Base-by-base conservation (phyloP, 2,888 invertebrate genomes). In the Synergus laeviventris region DNA sequence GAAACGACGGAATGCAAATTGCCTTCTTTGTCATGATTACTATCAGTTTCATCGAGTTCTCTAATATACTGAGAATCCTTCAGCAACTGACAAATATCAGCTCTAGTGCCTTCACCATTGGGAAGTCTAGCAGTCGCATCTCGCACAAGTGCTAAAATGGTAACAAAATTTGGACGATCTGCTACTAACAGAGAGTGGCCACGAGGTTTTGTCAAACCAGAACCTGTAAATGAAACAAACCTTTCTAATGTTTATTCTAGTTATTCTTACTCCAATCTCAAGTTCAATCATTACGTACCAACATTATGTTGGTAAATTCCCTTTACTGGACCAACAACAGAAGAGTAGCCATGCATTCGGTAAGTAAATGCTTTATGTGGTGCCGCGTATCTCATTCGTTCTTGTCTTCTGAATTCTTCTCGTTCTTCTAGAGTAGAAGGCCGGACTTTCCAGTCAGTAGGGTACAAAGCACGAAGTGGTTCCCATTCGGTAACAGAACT, bases 291-390 rank as follows among this genome's bases (percentile, higher is more conserved):
- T 36, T 36, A 82, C 87, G 79, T 82, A 87, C 93, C 93, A 64
- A 93, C 91, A 73, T 94, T 93, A 76, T 94, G 94, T 75, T 93
- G 93, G 88, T 96, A 96, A 82, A 96, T 95, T 54, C 96, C 96
- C 89, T 96, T 95, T 0, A 96, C 94, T 0, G 96, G 96, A 0
- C 96, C 96, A 5, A 97, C 96, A 8, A 96, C 95, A 64, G 95
- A 95, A 84, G 95, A 96, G 87, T 95, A 98, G 83, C 96, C 97
- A 88, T 97, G 96, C 92, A 97, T 95, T 18, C 94, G 92, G 87
- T 97, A 98, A 0, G 98, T 98, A 87, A 97, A 99, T 0, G 98
- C 96, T 88, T 96, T 96, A 83, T 98, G 97, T 0, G 98, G 98
- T 80, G 96, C 94, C 66, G 96, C 95, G 89, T 97, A 99, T 70